A percentile compares a stretch with the other conserved stretches of the same genome.
These are phyloP conservation scores for Siniperca obscura DNA, from an alignment of 2,797 vertebrate species.

Conservation along the genomic window DNA sequence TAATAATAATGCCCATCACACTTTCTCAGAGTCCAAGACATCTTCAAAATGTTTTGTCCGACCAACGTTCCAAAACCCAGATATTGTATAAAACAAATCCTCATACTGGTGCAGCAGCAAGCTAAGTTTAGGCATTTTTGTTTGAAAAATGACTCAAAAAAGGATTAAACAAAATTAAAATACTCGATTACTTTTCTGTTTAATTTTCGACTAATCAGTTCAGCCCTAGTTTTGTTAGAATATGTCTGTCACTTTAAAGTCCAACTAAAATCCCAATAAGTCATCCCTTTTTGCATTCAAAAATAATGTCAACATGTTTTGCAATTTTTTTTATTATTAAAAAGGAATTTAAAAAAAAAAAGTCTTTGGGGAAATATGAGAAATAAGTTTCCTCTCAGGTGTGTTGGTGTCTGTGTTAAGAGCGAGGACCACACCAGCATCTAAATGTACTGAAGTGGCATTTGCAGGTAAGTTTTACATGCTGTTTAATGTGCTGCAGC, in stretches of 20 bases:
- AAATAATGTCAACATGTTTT: not conserved
- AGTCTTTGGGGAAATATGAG: not conserved
- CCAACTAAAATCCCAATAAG: not conserved
- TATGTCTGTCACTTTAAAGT: not conserved
- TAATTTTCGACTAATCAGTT: not conserved
- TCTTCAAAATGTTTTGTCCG: not conserved
- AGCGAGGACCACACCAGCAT: not conserved
- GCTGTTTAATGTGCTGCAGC: constrained; percentile 12
- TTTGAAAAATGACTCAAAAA: not conserved
- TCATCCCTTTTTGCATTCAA: not conserved
- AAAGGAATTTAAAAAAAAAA: not conserved
- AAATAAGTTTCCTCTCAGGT: not conserved
- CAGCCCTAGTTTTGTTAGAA: not conserved
- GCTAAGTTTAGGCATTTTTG: not conserved
- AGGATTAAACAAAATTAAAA: too few species aligned
- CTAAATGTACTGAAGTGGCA: not conserved
- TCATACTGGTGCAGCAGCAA: not conserved
- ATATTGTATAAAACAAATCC: too few species aligned
- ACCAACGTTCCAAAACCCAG: not conserved
- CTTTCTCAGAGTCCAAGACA: not conserved
- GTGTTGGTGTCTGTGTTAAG: not conserved
- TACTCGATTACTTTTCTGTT: too few species aligned
- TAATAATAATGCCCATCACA: too few species aligned
- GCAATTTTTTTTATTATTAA: not conserved
- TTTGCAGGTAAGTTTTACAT: constrained; percentile 23